Evolutionary conservation across 2,113 vertebrate genomes (phyloP).

Genomic region (Artemisiospiza belli): DNA sequence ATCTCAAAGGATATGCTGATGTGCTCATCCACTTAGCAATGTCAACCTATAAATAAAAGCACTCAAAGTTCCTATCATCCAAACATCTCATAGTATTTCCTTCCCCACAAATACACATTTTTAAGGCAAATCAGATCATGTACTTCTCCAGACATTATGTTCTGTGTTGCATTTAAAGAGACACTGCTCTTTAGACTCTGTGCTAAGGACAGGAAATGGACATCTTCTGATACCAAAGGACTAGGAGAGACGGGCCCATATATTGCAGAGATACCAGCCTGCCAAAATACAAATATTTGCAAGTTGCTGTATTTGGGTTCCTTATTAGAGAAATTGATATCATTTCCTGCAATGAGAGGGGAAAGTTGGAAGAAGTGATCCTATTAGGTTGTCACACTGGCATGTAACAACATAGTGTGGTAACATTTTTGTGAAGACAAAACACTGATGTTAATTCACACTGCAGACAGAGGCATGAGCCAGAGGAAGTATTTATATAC

Average conservation of each 20-base stretch:
- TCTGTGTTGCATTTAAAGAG: neutral
- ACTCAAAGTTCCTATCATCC: neutral
- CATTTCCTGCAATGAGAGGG: neutral
- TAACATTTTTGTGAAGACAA: constrained; percentile 2
- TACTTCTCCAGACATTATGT: neutral
- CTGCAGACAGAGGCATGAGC: constrained; percentile 12
- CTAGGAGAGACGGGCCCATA: neutral
- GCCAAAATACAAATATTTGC: constrained; percentile 5
- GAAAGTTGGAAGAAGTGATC: neutral
- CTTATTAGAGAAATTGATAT: constrained; percentile 12
- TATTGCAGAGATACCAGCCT: neutral
- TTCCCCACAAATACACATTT: neutral
- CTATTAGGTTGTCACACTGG: neutral
- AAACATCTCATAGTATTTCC: neutral
- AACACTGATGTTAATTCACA: constrained; percentile 21
- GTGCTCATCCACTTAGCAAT: neutral
- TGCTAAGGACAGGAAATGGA: neutral
- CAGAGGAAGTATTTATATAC: neutral
- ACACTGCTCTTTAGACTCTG: neutral
- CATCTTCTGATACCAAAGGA: neutral
- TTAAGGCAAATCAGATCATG: neutral
- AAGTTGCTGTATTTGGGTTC: constrained; percentile 1
- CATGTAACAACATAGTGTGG: neutral
- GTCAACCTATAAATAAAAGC: neutral
- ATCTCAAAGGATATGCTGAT: neutral